These are phyloP conservation scores for Dryobotodes eremita DNA, from an alignment of 2,888 invertebrate species.

Conservation along the genomic window DNA sequence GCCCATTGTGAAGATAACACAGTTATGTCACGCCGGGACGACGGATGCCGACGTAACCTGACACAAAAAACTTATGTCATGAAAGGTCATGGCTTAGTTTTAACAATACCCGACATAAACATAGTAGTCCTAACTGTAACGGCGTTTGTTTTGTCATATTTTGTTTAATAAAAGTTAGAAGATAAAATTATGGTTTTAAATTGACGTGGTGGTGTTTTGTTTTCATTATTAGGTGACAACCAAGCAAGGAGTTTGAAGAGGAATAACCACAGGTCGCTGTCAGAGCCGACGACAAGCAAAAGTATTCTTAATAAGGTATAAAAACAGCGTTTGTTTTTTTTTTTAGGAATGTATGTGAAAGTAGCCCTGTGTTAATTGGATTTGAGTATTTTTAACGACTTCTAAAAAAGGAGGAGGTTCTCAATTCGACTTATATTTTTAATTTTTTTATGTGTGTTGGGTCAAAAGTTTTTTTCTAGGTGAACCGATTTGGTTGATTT, in stretches of 20 bases:
- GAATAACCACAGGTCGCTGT: slow-evolving; percentile 71
- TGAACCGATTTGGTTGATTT: no score
- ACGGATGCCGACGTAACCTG: slow-evolving; percentile 21
- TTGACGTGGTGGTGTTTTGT: slow-evolving; percentile 10
- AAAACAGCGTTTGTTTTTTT: background rate
- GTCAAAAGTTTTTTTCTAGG: no score
- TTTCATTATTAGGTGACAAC: slow-evolving; percentile 71
- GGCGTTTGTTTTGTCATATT: background rate
- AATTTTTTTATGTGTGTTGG: no score
- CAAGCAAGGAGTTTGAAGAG: slow-evolving; percentile 74
- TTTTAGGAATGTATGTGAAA: background rate
- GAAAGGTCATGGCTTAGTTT: slow-evolving; percentile 15
- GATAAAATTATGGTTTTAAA: background rate
- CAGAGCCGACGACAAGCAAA: slow-evolving; percentile 83
- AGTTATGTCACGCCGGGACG: background rate
- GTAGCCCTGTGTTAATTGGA: no score
- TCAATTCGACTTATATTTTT: no score
- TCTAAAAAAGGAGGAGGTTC: no score
- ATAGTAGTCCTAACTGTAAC: background rate
- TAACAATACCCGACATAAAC: background rate
- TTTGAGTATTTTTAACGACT: background rate
- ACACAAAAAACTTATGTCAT: slow-evolving; percentile 7
- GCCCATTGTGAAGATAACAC: slow-evolving; percentile 14
- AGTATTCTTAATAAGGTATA: slow-evolving; percentile 84
- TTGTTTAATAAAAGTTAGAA: background rate